Evolutionary conservation across 92 coral and sea anemone genomes (phyloP), one percentile per base, ranked within the genome.

Genomic region (Porites rus): DNA sequence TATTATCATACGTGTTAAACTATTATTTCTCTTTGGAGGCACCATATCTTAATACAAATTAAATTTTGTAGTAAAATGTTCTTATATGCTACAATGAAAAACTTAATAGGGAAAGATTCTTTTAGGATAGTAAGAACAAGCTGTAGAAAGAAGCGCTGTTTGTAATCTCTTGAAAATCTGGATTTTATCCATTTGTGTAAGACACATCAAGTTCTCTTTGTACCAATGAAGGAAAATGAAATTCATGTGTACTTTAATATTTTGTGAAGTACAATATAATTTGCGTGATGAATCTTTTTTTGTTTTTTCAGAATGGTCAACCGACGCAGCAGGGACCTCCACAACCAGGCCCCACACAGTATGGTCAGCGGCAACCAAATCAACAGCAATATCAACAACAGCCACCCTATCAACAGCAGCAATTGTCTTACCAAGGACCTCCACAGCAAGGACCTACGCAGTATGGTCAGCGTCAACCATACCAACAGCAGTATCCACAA

Each of bases 361-460:
- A 77, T 61, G 83, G 68, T 77, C 77, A 76, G 54, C 38, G 81
- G 6, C 92, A 4, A 38, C 46, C 46, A 38, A 4, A 38, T 38
- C 46, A 38, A 38, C 46, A 38, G 46, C 46, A 38, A 38, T 38
- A 38, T 38, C 46, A 38, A 38, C 46, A 38, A 38, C 46, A 65
- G 18, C 89, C 77, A 66, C 91, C 69, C 14, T 38, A 38, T 38
- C 46, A 38, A 38, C 46, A 38, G 6, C 46, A 72, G 58, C 81
- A 76, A 25, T 77, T 28, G 3, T 69, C 65, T 10, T 65, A 81
- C 16, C 93, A 82, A 24, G 95, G 91, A 54, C 90, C 90, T 13
- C 91, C 86, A 3, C 92, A 74, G 19, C 90, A 89, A 28, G 88
- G 88, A 3, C 92, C 90, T 65, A 81, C 74, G 10, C 92, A 89